Conservation (phyloP, 2,888 invertebrate genomes). For the Aporophyla nigra region DNA sequence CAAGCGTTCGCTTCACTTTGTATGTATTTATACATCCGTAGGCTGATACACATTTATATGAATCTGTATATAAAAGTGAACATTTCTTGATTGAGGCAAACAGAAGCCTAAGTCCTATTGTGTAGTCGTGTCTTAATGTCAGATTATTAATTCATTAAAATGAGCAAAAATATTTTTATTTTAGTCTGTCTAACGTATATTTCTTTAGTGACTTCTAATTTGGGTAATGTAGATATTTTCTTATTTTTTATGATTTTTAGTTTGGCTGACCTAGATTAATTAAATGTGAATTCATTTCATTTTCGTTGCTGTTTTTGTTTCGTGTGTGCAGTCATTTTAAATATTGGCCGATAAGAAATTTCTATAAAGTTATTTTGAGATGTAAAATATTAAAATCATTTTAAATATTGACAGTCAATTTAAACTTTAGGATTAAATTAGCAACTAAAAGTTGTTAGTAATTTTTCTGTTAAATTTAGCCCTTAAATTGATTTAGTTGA, state of each 20-base stretch:
- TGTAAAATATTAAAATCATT: no score
- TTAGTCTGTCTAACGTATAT: constrained; percentile 42
- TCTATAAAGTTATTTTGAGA: no score
- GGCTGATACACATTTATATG: constrained; percentile 9
- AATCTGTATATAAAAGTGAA: constrained; percentile 39
- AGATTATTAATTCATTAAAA: constrained; percentile 13
- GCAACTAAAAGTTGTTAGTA: neutral
- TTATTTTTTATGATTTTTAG: neutral
- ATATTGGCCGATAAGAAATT: no score
- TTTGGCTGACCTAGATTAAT: neutral
- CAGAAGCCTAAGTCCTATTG: constrained; percentile 4
- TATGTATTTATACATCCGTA: neutral
- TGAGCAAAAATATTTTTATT: constrained; percentile 30
- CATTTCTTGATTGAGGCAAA: constrained; percentile 18
- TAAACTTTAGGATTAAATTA: no score
- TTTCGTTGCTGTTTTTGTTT: neutral
- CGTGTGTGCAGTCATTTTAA: neutral
- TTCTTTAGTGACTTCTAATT: constrained; percentile 25
- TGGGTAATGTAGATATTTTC: constrained; percentile 38
- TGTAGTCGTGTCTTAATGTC: constrained; percentile 46
- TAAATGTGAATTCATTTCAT: neutral
- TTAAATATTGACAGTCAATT: no score
- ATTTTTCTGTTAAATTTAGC: no score
- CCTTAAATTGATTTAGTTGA: neutral
- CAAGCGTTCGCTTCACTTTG: neutral